Percentiles rank a stretch among this genome's conserved stretches.
phyloP scores from a whole-genome alignment of 2,797 vertebrate genomes.

The Thunnus albacares region DNA sequence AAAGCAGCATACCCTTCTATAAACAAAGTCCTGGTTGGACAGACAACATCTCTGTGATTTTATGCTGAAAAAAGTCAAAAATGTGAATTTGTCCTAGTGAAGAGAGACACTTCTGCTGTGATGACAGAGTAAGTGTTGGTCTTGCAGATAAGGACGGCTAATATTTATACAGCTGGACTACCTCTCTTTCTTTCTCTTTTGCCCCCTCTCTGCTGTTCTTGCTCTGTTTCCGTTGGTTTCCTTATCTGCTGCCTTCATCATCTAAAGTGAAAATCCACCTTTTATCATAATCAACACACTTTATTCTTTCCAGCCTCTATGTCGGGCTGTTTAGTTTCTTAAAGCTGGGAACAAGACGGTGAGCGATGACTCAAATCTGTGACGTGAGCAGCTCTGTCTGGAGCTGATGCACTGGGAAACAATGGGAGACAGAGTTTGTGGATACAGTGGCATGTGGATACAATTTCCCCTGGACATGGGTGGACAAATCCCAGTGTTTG shows the following conservation, averaged over 20 bases:
- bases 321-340: neutral
- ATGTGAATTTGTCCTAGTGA: slow-evolving; percentile 2
- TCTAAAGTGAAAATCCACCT: slow-evolving; percentile 13
- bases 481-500: slow-evolving; percentile 11
- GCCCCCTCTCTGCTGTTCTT: neutral
- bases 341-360: neutral
- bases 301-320: neutral
- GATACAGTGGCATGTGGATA: slow-evolving; percentile 16
- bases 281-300: neutral
- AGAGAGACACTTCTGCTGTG: slow-evolving; percentile 3
- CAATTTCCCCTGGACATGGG: slow-evolving; percentile 22
- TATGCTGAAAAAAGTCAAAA: neutral
- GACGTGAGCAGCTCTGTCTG: slow-evolving; percentile 13
- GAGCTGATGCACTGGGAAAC: neutral
- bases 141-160: slow-evolving; percentile 57
- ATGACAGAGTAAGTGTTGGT: slow-evolving; percentile 45
- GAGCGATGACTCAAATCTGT: neutral
- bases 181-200: slow-evolving; percentile 5
- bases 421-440: neutral
- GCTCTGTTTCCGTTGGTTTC: slow-evolving; percentile 20
- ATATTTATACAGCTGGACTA: slow-evolving; percentile 73
- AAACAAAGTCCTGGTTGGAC: too few relatives aligned
- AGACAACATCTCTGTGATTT: too few relatives aligned
- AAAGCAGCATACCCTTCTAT: too few relatives aligned
- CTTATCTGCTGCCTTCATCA: slow-evolving; percentile 23